Conservation (phyloP, 2,888 invertebrate species). For the Heliconius sara region DNA sequence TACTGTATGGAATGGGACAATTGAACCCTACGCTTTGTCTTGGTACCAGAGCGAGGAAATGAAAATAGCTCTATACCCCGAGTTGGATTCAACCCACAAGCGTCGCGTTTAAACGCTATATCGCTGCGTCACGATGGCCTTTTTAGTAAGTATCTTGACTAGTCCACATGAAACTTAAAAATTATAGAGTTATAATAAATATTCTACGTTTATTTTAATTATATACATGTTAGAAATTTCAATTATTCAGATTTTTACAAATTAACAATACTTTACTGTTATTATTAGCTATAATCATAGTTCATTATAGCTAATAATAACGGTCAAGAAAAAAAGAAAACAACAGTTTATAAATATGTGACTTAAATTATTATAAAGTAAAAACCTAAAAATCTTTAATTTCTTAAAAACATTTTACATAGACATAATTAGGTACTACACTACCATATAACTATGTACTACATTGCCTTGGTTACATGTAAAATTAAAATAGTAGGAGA, state of each 20-base stretch:
- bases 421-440: background rate
- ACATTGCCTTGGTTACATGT: too few species aligned
- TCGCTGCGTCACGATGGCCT: background rate
- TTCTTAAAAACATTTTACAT: background rate
- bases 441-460: too few species aligned
- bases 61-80: too few species aligned
- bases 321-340: background rate
- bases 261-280: background rate
- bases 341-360: background rate
- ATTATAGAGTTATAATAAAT: background rate
- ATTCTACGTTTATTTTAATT: background rate
- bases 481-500: too few species aligned
- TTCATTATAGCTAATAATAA: background rate
- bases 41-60: background rate
- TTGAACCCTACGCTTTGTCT: background rate
- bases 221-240: constrained; percentile 3
- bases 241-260: background rate
- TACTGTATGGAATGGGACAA: too few species aligned
- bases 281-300: too few species aligned
- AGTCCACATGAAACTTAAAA: background rate
- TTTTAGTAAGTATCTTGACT: background rate
- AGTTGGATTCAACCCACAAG: too few species aligned
- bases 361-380: background rate
- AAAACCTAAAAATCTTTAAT: background rate
- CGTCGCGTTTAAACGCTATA: background rate